Conservation (phyloP, 2,113 vertebrate species). For the Mustela nigripes region DNA sequence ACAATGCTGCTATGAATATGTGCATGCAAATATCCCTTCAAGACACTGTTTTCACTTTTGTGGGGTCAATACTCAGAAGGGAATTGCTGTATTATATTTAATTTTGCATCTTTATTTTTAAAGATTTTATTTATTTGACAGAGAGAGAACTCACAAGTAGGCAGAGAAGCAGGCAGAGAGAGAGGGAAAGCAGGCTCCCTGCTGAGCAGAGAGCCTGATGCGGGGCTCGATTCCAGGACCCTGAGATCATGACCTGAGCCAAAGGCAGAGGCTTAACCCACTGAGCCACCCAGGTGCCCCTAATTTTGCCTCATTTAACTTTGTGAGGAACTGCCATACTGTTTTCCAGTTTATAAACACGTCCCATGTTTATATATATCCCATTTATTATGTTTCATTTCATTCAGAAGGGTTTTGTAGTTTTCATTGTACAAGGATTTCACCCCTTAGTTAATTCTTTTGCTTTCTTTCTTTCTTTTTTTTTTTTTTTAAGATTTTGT, state of each 20-base stretch:
- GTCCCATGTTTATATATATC: too few relatives aligned
- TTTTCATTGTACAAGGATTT: neutral
- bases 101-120: neutral
- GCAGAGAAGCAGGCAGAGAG: too few relatives aligned
- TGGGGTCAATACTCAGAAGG: neutral
- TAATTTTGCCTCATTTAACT: neutral
- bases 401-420: neutral
- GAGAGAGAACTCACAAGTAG: too few relatives aligned
- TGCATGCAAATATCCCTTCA: neutral
- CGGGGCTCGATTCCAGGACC: too few relatives aligned
- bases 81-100: neutral
- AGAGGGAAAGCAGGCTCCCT: too few relatives aligned
- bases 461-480: neutral
- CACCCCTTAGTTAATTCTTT: neutral
- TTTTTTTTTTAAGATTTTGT: neutral
- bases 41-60: neutral
- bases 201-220: too few relatives aligned
- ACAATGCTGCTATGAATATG: neutral
- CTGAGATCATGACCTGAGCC: too few relatives aligned
- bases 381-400: neutral
- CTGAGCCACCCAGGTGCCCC: too few relatives aligned
- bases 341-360: neutral
- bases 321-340: neutral
- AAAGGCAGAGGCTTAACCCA: too few relatives aligned
- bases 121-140: too few relatives aligned